phyloP scores from a whole-genome alignment of 1,140 invertebrate species.

The Brachionus rotundiformis region DNA sequence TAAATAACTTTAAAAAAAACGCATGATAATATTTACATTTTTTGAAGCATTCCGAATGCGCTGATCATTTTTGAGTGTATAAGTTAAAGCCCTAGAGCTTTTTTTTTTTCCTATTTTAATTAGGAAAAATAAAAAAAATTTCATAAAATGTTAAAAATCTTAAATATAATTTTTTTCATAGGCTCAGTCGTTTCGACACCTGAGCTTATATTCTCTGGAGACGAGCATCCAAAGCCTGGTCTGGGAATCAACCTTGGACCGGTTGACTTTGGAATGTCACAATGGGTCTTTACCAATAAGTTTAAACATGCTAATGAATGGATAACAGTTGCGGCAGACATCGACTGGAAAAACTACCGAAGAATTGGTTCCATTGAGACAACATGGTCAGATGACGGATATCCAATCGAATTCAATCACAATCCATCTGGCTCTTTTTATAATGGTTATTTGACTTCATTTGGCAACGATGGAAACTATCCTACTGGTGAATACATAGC shows the following conservation, averaged over 20 bases:
- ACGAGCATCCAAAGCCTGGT: constrained; percentile 4
- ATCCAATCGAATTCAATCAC: not conserved
- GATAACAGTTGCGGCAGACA: not conserved
- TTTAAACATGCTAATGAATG: constrained; percentile 37
- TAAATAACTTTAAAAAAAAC: no score
- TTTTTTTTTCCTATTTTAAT: not conserved
- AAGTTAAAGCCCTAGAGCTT: not conserved
- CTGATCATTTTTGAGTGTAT: no score
- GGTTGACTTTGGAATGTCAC: not conserved
- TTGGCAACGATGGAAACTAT: constrained; percentile 11
- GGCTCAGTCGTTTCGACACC: not conserved
- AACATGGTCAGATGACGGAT: constrained; percentile 12
- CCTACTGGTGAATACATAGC: not conserved
- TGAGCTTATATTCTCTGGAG: not conserved
- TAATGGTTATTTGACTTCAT: not conserved
- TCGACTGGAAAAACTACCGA: not conserved
- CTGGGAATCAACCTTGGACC: constrained; percentile 31
- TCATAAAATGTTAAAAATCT: no score
- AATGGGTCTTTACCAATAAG: constrained; percentile 21
- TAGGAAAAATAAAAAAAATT: not conserved
- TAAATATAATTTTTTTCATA: not conserved
- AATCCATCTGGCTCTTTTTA: not conserved
- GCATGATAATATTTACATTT: no score
- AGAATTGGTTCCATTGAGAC: not conserved
- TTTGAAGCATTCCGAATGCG: no score